A percentile compares a stretch with the other conserved stretches of the same genome.
Evolutionary conservation across 2,113 vertebrate genomes (phyloP).

Genomic region (Nothoprocta pentlandii): DNA sequence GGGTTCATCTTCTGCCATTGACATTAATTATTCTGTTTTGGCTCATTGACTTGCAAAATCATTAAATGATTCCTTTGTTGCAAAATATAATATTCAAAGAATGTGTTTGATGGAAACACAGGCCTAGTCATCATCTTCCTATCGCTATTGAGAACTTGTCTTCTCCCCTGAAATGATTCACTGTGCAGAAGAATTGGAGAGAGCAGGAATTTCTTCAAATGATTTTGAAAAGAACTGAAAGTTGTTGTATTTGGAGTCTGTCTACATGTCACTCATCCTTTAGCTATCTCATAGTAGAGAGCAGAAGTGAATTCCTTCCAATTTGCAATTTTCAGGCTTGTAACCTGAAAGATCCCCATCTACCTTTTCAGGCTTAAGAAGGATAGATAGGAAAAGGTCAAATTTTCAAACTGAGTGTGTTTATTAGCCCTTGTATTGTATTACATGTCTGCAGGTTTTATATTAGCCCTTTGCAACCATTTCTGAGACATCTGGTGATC

Average conservation of each 20-base stretch:
- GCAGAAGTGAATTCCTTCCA: conserved; percentile 37
- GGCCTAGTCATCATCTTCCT: not conserved
- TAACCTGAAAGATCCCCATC: conserved; percentile 47
- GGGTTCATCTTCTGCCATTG: conserved; percentile 40
- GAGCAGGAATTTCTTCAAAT: conserved; percentile 6
- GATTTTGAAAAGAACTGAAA: conserved; percentile 13
- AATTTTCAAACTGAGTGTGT: not conserved
- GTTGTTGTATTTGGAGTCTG: conserved; percentile 17
- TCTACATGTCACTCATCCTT: conserved; percentile 9
- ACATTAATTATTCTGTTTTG: conserved; percentile 59
- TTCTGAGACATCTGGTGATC: not conserved
- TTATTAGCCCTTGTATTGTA: not conserved
- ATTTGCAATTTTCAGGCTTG: conserved; percentile 46
- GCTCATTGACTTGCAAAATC: conserved; percentile 58
- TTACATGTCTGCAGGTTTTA: not conserved
- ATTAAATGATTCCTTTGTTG: conserved; percentile 41
- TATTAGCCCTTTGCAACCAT: not conserved
- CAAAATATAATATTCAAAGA: conserved; percentile 14
- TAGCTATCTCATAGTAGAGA: conserved; percentile 26
- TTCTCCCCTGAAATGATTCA: not conserved
- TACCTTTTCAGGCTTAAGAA: conserved; percentile 31
- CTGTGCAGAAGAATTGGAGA: not conserved
- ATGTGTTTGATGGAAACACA: not conserved
- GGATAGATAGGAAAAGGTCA: conserved; percentile 19
- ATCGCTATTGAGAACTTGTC: not conserved